Percentiles rank a stretch among this genome's conserved stretches.
phyloP scores from a whole-genome alignment of 2,797 vertebrate species.

The Garrulus glandarius region DNA sequence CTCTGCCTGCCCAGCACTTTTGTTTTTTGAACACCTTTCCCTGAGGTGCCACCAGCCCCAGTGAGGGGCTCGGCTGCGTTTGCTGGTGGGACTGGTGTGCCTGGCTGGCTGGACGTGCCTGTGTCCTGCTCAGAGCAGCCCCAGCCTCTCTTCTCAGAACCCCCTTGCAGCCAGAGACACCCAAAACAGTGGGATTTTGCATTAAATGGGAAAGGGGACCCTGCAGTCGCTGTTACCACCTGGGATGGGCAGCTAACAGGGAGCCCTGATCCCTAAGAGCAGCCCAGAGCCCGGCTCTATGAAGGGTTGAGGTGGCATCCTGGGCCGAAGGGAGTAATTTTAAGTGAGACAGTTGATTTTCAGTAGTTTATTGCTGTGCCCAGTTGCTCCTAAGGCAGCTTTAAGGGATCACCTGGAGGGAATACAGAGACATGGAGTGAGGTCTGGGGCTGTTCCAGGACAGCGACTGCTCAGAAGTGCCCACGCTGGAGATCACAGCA shows the following conservation, averaged over 20 bases:
- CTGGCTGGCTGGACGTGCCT: background rate
- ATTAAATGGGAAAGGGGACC: background rate
- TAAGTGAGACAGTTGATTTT: accelerated
- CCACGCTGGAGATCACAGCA: accelerated
- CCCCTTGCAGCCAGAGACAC: background rate
- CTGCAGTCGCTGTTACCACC: background rate
- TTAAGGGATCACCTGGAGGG: background rate
- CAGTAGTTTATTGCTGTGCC: accelerated
- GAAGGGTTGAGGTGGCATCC: background rate
- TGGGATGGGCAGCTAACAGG: background rate
- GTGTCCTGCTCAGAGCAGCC: background rate
- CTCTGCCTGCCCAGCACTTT: background rate
- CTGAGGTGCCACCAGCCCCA: too few relatives aligned
- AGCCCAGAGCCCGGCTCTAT: background rate
- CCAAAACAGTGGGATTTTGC: background rate
- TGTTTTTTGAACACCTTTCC: background rate
- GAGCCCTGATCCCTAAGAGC: background rate
- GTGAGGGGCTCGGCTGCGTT: background rate
- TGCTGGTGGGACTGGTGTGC: background rate
- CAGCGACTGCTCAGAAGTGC: accelerated
- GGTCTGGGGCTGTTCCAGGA: background rate
- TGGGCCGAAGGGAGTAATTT: background rate
- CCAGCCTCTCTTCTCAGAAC: background rate
- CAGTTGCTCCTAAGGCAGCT: background rate
- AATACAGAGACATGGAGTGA: too few relatives aligned